Evolutionary conservation across 2,888 invertebrate species (phyloP), one percentile per base, ranked within the genome.

Genomic region (Acleris sparsana): DNA sequence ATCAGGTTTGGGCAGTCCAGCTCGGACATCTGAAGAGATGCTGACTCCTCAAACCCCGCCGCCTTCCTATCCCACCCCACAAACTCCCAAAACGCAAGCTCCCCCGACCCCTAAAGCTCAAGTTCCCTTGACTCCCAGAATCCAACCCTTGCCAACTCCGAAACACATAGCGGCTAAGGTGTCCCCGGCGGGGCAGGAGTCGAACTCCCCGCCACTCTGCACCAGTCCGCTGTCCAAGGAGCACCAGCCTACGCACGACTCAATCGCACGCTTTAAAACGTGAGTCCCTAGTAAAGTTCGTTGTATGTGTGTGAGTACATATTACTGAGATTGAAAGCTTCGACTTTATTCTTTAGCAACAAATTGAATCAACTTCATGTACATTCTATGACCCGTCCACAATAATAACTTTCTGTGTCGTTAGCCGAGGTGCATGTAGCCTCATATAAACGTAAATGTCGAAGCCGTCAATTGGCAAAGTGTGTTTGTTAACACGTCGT

Each of bases 251-350:
- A 80, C 87, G 9, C 83, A 84, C 46, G 93, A 93, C 65, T 89
- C 92, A 1, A 86, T 93, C 68, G 85, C 85, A 11, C 79, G 88
- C 59, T 93, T 93, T 70, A 93, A 93, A 83, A 92, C 92, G 93
- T 93, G 79, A 88, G 92, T 86, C 72, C 55, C 4, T 39, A 39
- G 39, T 53, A 29, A 59, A 62, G 62, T 29, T 55, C 58, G 67
- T 49, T 53, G 43, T 59, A 60, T 73, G 70, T 73, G 72, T 68
- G 72, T 72, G 70, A 53, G 65, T 73, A 70, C 4, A 44, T 68
- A 52, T 33, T 66, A 33, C 33, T 33, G 17, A 22, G 6, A 48
- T 62, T 66, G 66, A 62, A 55, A 29, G 59, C 55, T 65, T 61
- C 60, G 51, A 61, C 39, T 60, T 60, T 49, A 49, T 20, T 18